These are phyloP conservation scores for Agonum fuliginosum DNA, from an alignment of 2,888 invertebrate species.

Conservation along the genomic window DNA sequence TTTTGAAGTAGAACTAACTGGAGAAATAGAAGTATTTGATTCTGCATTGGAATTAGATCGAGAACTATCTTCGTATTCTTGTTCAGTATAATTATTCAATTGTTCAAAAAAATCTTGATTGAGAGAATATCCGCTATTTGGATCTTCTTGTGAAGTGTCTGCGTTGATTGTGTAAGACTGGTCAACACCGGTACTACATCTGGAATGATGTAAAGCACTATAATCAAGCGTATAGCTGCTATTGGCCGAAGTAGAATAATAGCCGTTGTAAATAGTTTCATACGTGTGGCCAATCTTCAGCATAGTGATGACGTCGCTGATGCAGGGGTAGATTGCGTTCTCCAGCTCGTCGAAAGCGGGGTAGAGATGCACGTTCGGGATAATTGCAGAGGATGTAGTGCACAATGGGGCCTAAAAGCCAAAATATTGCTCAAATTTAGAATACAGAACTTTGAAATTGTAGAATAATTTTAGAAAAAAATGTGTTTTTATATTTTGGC, in stretches of 20 bases:
- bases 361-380: conserved; percentile 71
- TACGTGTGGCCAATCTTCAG: conserved; percentile 50
- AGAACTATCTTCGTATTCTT: no score
- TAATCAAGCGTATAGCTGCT: neutral
- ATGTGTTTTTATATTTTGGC: conserved; percentile 39
- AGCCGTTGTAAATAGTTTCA: conserved; percentile 45
- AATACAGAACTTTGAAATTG: neutral
- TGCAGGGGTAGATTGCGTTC: conserved; percentile 69
- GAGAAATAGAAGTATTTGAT: no score
- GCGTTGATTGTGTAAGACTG: neutral
- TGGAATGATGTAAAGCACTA: conserved; percentile 5
- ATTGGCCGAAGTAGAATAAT: conserved; percentile 5
- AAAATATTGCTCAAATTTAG: conserved; percentile 2
- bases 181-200: neutral
- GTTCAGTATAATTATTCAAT: no score
- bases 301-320: conserved; percentile 61
- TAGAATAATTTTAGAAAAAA: conserved; percentile 4
- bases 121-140: no score
- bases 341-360: conserved; percentile 76
- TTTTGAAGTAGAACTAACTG: no score
- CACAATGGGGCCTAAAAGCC: conserved; percentile 47
- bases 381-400: conserved; percentile 19
- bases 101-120: no score
- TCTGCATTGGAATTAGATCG: no score
- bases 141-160: neutral